Evolutionary conservation across 2,113 vertebrate genomes (phyloP).

Genomic region (Uropsilus gracilis): DNA sequence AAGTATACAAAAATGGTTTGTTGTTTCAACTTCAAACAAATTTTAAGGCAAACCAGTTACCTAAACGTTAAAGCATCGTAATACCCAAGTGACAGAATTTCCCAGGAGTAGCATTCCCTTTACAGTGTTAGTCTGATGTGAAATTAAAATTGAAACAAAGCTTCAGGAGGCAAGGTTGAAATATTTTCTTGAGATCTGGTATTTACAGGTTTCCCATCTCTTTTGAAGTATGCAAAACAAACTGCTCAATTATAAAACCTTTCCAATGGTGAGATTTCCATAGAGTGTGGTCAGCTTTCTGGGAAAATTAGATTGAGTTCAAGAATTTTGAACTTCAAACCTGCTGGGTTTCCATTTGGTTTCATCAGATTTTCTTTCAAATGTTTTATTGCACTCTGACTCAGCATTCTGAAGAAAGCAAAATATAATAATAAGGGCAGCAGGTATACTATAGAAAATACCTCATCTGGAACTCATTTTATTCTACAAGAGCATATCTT

Average conservation of each 20-base stretch:
- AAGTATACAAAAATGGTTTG: background rate
- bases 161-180: slow-evolving; percentile 46
- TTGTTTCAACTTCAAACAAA: background rate
- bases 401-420: slow-evolving; percentile 65
- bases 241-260: slow-evolving; percentile 52
- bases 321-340: slow-evolving; percentile 72
- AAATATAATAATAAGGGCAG: slow-evolving; percentile 51
- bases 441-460: slow-evolving; percentile 44
- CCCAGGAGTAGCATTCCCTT: background rate
- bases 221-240: slow-evolving; percentile 60
- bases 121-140: background rate
- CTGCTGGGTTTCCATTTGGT: slow-evolving; percentile 58
- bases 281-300: slow-evolving; percentile 64
- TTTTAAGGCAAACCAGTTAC: background rate
- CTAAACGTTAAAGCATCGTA: background rate
- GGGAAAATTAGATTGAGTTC: slow-evolving; percentile 72
- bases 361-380: slow-evolving; percentile 62
- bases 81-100: background rate
- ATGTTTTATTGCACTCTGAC: slow-evolving; percentile 62
- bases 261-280: slow-evolving; percentile 52
- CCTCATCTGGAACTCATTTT: slow-evolving; percentile 60
- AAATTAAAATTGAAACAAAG: slow-evolving; percentile 36
- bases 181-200: slow-evolving; percentile 41
- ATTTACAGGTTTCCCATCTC: slow-evolving; percentile 12
- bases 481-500: background rate